Conservation (phyloP, 2,113 vertebrate species). For the Proterorhinus semilunaris region DNA sequence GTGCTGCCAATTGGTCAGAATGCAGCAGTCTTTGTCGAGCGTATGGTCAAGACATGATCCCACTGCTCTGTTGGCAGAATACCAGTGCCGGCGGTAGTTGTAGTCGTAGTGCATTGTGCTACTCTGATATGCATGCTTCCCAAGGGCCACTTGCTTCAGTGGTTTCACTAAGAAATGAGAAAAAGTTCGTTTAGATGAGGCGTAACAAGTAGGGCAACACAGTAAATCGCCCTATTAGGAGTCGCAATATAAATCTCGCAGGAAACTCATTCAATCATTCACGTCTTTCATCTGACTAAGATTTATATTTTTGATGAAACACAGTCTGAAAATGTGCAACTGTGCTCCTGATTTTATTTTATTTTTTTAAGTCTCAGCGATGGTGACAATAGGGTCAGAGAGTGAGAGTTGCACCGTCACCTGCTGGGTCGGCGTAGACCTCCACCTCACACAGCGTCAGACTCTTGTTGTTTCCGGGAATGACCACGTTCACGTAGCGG, state of each 20-base stretch:
- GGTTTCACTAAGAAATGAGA: too few species aligned
- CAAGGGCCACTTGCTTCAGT: too few species aligned
- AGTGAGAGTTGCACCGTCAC: background rate
- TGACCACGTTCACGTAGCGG: conserved; percentile 30
- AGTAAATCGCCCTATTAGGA: too few species aligned
- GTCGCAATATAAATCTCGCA: too few species aligned
- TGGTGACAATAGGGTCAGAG: too few species aligned
- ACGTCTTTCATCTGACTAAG: background rate
- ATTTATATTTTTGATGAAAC: background rate
- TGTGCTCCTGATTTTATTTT: background rate
- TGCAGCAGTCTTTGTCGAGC: background rate
- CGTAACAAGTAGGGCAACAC: too few species aligned
- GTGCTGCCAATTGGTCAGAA: rapidly evolving
- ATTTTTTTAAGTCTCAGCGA: background rate
- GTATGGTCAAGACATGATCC: background rate
- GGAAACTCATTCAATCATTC: too few species aligned
- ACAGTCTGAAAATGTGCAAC: background rate
- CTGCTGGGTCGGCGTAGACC: conserved; percentile 20
- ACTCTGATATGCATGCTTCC: too few species aligned
- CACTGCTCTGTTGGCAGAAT: background rate
- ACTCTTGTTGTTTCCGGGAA: conserved; percentile 8
- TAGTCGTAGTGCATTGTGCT: too few species aligned
- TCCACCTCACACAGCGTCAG: conserved; percentile 43
- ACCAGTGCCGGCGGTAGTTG: background rate
- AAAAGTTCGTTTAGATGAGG: too few species aligned